A percentile compares a stretch with the other conserved stretches of the same genome.
These are phyloP conservation scores for Halcyon leucocephala DNA, from an alignment of 2,797 vertebrate genomes.

Conservation along the genomic window DNA sequence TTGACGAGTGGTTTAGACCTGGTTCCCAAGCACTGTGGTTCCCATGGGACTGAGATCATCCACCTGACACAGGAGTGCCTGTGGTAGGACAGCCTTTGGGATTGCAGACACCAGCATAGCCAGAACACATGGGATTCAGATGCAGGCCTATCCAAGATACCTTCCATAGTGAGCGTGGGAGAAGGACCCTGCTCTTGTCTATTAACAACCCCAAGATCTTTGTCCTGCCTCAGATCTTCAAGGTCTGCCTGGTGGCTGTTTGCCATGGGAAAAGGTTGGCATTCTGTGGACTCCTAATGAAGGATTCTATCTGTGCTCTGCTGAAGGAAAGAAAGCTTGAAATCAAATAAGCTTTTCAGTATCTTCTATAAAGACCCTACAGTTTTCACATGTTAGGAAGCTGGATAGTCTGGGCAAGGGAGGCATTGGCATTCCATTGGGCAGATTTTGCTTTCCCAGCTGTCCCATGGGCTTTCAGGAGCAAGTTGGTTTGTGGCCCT, in stretches of 20 bases:
- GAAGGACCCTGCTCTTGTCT: background rate
- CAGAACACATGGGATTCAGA: background rate
- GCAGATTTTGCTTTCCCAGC: background rate
- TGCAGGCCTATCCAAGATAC: background rate
- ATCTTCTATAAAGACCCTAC: background rate
- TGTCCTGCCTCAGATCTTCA: background rate
- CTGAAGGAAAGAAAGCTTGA: background rate
- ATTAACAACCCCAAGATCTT: background rate
- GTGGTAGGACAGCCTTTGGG: background rate
- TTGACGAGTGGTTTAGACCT: background rate
- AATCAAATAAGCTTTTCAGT: background rate
- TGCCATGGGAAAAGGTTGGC: background rate
- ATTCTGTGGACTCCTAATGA: background rate
- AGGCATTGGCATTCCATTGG: background rate
- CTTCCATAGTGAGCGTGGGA: fast-evolving
- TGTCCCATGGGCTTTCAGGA: background rate
- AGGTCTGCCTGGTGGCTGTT: background rate
- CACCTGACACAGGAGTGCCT: background rate
- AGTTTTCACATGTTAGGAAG: background rate
- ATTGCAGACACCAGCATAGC: background rate
- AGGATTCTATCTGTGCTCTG: background rate
- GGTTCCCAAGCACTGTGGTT: background rate
- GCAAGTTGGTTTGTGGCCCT: background rate
- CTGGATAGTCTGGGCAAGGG: background rate
- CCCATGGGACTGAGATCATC: background rate